phyloP scores from a whole-genome alignment of 2,888 invertebrate genomes.

The Acronicta alni region DNA sequence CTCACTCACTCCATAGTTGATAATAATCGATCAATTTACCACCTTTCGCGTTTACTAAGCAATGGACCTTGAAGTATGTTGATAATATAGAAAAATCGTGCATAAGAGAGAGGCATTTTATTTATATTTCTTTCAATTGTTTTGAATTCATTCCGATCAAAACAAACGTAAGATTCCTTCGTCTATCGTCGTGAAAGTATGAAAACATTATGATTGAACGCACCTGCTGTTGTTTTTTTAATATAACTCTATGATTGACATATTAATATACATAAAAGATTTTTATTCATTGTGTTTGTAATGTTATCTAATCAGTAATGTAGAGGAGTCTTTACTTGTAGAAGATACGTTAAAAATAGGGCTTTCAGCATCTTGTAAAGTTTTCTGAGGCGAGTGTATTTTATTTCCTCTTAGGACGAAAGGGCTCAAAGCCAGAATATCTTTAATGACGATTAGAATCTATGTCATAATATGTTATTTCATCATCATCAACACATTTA shows the following conservation, averaged over 20 bases:
- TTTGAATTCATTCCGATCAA: background rate
- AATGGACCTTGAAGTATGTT: background rate
- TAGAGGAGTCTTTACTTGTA: too few species aligned
- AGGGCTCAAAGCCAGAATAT: too few species aligned
- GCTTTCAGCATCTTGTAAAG: too few species aligned
- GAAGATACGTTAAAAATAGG: too few species aligned
- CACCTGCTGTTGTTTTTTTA: conserved; percentile 22
- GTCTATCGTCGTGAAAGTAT: background rate
- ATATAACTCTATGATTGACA: background rate
- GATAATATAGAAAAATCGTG: background rate
- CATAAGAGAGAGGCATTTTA: background rate
- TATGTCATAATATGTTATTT: too few species aligned
- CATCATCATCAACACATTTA: too few species aligned
- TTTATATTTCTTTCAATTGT: background rate
- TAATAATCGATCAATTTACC: too few species aligned
- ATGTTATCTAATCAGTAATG: conserved; percentile 1
- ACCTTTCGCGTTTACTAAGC: background rate
- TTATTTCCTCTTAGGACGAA: too few species aligned
- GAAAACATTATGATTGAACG: conserved; percentile 2
- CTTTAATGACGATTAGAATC: too few species aligned
- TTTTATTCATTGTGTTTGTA: conserved; percentile 7
- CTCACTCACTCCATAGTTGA: too few species aligned
- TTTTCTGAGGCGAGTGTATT: too few species aligned
- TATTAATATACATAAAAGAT: too few species aligned
- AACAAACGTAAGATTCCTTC: background rate